These are phyloP conservation scores for Mormoops blainvillei DNA, from an alignment of 2,113 vertebrate species.

Conservation along the genomic window DNA sequence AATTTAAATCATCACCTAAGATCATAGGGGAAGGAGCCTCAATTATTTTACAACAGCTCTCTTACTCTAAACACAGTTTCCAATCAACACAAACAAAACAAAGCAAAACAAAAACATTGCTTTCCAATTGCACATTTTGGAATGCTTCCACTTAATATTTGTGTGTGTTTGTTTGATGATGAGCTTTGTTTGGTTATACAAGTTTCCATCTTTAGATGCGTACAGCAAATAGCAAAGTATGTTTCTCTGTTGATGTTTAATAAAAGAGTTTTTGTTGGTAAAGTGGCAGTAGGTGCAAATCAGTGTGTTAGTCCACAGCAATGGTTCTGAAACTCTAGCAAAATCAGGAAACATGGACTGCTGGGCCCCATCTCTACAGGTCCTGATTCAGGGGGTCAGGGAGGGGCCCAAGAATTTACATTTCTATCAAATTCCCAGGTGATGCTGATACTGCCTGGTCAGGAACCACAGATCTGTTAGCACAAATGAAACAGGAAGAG, in stretches of 20 bases:
- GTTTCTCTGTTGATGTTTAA: neutral
- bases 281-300: neutral
- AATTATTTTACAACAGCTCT: neutral
- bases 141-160: neutral
- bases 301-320: neutral
- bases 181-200: neutral
- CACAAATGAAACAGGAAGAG: neutral
- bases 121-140: neutral
- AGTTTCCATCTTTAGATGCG: neutral
- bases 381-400: neutral
- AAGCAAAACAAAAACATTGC: neutral
- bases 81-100: neutral
- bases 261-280: neutral
- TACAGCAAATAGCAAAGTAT: neutral
- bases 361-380: neutral
- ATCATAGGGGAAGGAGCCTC: slow-evolving; percentile 20
- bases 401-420: neutral
- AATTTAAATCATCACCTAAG: slow-evolving; percentile 45
- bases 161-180: neutral
- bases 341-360: neutral
- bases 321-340: neutral
- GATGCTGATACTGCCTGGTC: neutral
- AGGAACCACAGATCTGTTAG: neutral
- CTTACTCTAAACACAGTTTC: neutral
- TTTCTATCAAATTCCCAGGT: neutral